phyloP scores from a whole-genome alignment of 37 sponge, comb jelly and placozoan species.

The Crambe crambe region DNA sequence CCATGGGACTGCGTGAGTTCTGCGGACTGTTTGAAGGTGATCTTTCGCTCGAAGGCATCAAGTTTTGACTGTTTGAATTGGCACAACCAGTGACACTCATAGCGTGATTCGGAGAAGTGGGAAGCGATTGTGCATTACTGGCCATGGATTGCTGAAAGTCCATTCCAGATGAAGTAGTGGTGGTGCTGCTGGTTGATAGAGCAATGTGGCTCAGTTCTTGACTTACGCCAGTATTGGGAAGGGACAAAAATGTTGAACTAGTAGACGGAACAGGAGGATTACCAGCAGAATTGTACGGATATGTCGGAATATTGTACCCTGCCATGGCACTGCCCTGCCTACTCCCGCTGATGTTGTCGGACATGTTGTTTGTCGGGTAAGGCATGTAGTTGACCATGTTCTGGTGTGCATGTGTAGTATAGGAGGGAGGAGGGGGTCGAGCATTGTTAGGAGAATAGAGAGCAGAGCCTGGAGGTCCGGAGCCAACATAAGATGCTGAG shows the following conservation, averaged over 20 bases:
- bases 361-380: neutral
- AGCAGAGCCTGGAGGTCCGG: constrained; percentile 28
- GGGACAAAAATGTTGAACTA: neutral
- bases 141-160: neutral
- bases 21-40: neutral
- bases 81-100: neutral
- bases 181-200: neutral
- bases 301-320: neutral
- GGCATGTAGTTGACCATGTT: constrained; percentile 14
- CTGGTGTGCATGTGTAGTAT: constrained; percentile 3
- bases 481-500: neutral
- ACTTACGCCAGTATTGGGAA: neutral
- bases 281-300: neutral
- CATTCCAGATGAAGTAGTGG: neutral
- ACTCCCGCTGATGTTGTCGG: neutral
- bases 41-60: neutral
- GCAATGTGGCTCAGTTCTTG: neutral
- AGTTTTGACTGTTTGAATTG: neutral
- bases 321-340: neutral
- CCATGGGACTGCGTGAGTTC: neutral
- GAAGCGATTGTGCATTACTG: neutral
- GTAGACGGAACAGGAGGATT: neutral
- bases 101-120: neutral
- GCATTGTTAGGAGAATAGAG: constrained; percentile 13
- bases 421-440: constrained; percentile 5